Conservation (phyloP, 2,113 vertebrate genomes). For the Peucedramus taeniatus region DNA sequence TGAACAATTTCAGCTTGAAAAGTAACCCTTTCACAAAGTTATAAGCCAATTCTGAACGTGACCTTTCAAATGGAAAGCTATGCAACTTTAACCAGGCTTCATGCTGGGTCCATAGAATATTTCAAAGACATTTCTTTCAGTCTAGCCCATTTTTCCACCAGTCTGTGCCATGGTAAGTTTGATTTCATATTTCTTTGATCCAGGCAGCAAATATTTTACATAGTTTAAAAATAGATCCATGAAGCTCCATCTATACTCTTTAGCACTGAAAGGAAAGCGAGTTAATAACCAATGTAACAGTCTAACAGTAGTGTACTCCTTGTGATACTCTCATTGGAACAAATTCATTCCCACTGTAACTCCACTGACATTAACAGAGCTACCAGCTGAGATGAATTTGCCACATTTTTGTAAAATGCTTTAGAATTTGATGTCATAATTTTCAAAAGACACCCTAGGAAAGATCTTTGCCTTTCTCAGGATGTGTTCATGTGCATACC, state of each 20-base stretch:
- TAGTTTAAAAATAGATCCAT: slow-evolving; percentile 46
- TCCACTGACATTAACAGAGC: slow-evolving; percentile 26
- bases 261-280: not conserved
- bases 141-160: slow-evolving; percentile 10
- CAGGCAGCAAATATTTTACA: slow-evolving; percentile 43
- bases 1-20: slow-evolving; percentile 37
- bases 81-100: slow-evolving; percentile 51
- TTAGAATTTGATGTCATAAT: slow-evolving; percentile 46
- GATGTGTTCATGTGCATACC: not conserved
- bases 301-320: slow-evolving; percentile 12
- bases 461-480: not conserved
- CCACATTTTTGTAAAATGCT: slow-evolving; percentile 11
- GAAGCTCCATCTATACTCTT: not conserved
- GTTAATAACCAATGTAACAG: slow-evolving; percentile 30
- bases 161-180: slow-evolving; percentile 19
- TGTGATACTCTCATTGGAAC: slow-evolving; percentile 20
- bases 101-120: slow-evolving; percentile 39
- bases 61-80: slow-evolving; percentile 53
- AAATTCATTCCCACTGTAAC: slow-evolving; percentile 31
- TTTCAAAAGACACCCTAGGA: not conserved
- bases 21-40: slow-evolving; percentile 19
- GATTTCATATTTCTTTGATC: slow-evolving; percentile 34
- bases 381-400: slow-evolving; percentile 51
- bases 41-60: slow-evolving; percentile 18
- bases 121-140: slow-evolving; percentile 50